Percentiles rank a stretch among this genome's conserved stretches.
Conservation (phyloP, 2,888 invertebrate species). For the Tipula unca region DNA sequence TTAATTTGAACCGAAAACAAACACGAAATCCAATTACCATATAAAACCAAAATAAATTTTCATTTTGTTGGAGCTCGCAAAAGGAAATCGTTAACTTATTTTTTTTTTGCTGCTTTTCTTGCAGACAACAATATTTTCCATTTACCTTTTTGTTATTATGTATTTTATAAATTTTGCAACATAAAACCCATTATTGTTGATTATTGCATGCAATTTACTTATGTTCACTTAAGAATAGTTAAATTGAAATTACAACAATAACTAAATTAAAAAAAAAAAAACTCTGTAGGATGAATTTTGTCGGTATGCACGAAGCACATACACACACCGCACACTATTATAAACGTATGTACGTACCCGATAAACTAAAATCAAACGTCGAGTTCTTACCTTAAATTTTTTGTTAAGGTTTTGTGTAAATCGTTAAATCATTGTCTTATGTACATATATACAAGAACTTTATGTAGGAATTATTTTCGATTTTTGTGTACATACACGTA, state of each 20-base stretch:
- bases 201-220: constrained; percentile 14
- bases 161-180: not conserved
- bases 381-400: not conserved
- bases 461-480: not conserved
- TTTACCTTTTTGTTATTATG: not conserved
- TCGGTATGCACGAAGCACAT: not conserved
- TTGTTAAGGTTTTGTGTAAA: not conserved
- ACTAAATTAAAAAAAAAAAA: not conserved
- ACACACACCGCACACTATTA: not conserved
- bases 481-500: not conserved
- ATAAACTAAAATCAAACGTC: not conserved
- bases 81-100: constrained; percentile 1
- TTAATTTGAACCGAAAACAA: not conserved
- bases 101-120: not conserved
- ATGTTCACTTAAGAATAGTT: not conserved
- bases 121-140: constrained; percentile 8
- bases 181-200: not conserved
- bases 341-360: not conserved
- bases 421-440: constrained; percentile 9
- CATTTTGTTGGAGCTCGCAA: not conserved
- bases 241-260: not conserved
- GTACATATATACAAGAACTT: not conserved
- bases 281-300: not conserved
- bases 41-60: not conserved
- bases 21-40: not conserved